phyloP scores from a whole-genome alignment of 2,113 vertebrate genomes.

The Genyomyrus donnyi region DNA sequence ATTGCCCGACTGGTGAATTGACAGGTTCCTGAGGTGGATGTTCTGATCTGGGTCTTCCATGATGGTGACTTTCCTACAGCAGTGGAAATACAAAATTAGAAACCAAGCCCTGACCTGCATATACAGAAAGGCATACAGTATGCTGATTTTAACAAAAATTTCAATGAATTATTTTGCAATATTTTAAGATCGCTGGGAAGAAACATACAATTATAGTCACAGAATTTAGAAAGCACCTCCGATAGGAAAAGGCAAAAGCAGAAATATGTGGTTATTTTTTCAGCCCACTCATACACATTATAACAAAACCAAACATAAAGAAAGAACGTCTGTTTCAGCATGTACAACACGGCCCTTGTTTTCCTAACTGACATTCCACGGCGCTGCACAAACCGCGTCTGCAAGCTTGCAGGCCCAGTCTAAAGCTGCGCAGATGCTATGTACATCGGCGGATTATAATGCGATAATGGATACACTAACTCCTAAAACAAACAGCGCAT shows the following conservation, averaged over 20 bases:
- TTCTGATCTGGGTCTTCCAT: conserved; percentile 91
- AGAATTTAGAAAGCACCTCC: neutral
- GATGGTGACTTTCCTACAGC: conserved; percentile 77
- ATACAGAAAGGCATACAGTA: neutral
- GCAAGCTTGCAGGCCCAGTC: conserved; percentile 24
- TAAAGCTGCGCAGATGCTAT: conserved; percentile 32
- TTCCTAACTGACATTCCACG: neutral
- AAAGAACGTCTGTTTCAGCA: neutral
- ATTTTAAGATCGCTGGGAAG: neutral
- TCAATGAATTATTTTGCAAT: neutral
- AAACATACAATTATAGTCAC: neutral
- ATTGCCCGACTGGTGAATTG: conserved; percentile 77
- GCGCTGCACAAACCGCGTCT: conserved; percentile 40
- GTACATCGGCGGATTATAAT: conserved; percentile 33
- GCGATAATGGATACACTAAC: conserved; percentile 38
- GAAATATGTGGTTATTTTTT: neutral
- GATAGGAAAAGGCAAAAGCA: neutral
- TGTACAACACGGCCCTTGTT: neutral
- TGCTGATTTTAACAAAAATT: neutral
- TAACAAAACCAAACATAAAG: conserved; percentile 9
- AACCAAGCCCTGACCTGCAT: neutral
- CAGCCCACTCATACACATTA: neutral
- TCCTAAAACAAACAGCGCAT: conserved; percentile 42
- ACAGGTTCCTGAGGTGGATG: conserved; percentile 90
- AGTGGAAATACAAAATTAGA: neutral